Percentiles rank a stretch among this genome's conserved stretches.
Conservation (phyloP, 2,888 invertebrate genomes). For the Archips crataeganus region DNA sequence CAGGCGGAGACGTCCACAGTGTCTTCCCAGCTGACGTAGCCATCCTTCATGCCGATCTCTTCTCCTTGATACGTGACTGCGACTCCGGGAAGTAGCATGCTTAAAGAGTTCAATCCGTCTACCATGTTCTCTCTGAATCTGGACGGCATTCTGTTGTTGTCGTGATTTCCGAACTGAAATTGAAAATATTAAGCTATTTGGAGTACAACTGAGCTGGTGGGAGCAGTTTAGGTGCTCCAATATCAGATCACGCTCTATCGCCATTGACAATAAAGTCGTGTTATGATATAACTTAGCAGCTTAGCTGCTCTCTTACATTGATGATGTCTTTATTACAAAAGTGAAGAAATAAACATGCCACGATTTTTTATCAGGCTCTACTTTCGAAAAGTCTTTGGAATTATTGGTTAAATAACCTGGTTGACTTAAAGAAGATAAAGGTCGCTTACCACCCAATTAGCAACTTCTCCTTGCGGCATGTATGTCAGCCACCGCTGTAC, state of each 20-base stretch:
- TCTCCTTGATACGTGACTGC: constrained; percentile 94
- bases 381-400: too few relatives aligned
- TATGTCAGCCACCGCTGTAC: constrained; percentile 86
- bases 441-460: constrained; percentile 88
- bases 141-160: constrained; percentile 87
- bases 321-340: too few relatives aligned
- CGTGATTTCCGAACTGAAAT: constrained; percentile 89
- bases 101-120: constrained; percentile 89
- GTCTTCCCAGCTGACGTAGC: constrained; percentile 83
- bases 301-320: too few relatives aligned
- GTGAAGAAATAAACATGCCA: too few relatives aligned
- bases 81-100: constrained; percentile 90
- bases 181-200: constrained; percentile 23
- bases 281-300: too few relatives aligned
- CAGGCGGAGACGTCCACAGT: constrained; percentile 86
- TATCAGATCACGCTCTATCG: too few relatives aligned
- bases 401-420: too few relatives aligned
- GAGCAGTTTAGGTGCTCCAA: too few relatives aligned
- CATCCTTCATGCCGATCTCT: constrained; percentile 90
- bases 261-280: too few relatives aligned
- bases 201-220: neutral
- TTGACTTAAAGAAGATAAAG: neutral
- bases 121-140: constrained; percentile 88
- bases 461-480: constrained; percentile 84
- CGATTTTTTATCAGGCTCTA: too few relatives aligned